Evolutionary conservation across 2,797 vertebrate species (phyloP), one percentile per base, ranked within the genome.

Genomic region (Artibeus jamaicensis): DNA sequence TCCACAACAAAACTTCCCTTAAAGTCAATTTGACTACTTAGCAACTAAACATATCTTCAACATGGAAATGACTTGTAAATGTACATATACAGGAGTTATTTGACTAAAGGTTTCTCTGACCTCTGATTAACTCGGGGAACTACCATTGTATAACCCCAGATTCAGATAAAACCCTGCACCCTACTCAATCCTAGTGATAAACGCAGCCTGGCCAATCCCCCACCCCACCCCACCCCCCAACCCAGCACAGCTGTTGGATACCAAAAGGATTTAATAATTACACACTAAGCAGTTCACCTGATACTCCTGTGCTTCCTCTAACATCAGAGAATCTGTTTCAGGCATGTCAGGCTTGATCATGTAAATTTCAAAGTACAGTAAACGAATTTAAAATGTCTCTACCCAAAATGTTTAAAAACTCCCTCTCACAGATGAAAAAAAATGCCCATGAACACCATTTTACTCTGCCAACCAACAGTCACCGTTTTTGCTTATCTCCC

Each of bases 221-320:
- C 14, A 3, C n/a, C n/a, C 55, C 9, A 5, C n/a, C n/a, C 55
- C 9, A 5, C 16, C 48, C 2, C 50, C 18, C 22, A 3, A 59
- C 18, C 57, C 59, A 10, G 1, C 44, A 88, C 62, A 88, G 89
- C 77, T 96, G 95, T 73, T 68, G 68, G 71, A 86, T 46, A 85
- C 83, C 93, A 65, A 88, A 88, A 90, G 70, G 81, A 85, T 78
- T 96, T 85, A 91, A 82, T 1, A 89, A 88, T 91, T 90, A 22
- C 93, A 76, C 7, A 93, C 22, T 76, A 86, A 86, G 50, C 76
- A 89, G 39, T 95, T 85, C 48, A 67, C 34, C 26, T 70, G 57
- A 77, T 14, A 67, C 9, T n/a, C 34, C 29, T 48, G 84, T 44
- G 76, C 18, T 29, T 74, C 37, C 26, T 37, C 39, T 82, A 67